Conservation (phyloP, 2,113 vertebrate genomes). For the Glaucidium brasilianum region DNA sequence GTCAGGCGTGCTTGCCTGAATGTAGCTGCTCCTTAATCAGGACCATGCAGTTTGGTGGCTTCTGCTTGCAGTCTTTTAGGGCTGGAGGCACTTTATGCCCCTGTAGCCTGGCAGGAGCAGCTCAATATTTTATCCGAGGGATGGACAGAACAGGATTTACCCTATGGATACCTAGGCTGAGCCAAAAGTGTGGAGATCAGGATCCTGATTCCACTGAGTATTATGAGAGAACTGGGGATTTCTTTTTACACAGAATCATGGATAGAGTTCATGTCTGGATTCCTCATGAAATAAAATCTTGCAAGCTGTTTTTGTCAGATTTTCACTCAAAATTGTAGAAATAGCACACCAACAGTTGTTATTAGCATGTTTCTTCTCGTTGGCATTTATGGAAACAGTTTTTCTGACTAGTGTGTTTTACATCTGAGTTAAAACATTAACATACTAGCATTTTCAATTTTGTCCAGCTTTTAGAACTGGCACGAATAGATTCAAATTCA, state of each 20-base stretch:
- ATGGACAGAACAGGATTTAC: background rate
- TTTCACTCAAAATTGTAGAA: background rate
- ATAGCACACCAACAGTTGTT: background rate
- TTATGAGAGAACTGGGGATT: background rate
- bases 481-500: background rate
- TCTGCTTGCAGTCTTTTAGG: fast-evolving
- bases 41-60: background rate
- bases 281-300: background rate
- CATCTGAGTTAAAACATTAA: background rate
- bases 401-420: background rate
- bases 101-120: background rate
- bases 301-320: background rate
- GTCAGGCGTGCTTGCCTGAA: fast-evolving
- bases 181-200: background rate
- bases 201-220: background rate
- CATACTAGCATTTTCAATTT: background rate
- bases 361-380: background rate
- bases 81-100: background rate
- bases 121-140: background rate
- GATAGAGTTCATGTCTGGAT: background rate
- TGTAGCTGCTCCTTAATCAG: background rate
- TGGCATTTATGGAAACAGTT: background rate
- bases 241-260: background rate
- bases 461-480: background rate
- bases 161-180: background rate